phyloP scores from a whole-genome alignment of 2,113 vertebrate genomes.

The Erythrocercus mccallii region DNA sequence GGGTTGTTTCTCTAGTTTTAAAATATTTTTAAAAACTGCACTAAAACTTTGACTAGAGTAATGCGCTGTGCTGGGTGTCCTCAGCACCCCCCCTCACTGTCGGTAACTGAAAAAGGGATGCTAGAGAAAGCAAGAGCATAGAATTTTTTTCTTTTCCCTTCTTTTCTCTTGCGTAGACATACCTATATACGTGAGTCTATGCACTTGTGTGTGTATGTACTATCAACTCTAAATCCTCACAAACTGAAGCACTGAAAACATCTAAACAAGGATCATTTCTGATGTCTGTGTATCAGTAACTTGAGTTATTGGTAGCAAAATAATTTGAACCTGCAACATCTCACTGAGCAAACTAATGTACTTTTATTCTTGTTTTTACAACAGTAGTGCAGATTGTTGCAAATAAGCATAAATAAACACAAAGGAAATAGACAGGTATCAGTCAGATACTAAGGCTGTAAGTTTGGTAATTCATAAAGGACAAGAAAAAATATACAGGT shows the following conservation, averaged over 20 bases:
- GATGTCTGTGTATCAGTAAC: neutral
- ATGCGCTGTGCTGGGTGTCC: neutral
- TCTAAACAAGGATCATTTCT: neutral
- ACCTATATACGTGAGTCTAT: accelerated
- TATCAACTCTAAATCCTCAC: neutral
- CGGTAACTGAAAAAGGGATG: neutral
- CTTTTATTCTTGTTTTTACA: neutral
- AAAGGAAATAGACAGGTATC: neutral
- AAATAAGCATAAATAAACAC: neutral
- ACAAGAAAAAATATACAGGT: neutral
- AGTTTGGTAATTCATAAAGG: conserved; percentile 28
- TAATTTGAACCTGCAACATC: neutral
- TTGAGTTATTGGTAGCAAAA: neutral
- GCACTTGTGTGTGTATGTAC: too few species aligned
- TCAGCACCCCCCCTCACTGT: neutral
- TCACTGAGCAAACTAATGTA: neutral
- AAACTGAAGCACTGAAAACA: neutral
- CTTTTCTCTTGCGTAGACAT: neutral
- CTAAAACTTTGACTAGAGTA: neutral
- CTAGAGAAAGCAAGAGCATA: neutral
- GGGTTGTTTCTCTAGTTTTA: neutral
- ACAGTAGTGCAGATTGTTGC: neutral
- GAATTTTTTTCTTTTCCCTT: neutral
- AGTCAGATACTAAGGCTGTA: neutral
- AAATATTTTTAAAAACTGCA: neutral